Base-by-base conservation (phyloP, 1,140 invertebrate genomes). In the Ceratina calcarata region DNA sequence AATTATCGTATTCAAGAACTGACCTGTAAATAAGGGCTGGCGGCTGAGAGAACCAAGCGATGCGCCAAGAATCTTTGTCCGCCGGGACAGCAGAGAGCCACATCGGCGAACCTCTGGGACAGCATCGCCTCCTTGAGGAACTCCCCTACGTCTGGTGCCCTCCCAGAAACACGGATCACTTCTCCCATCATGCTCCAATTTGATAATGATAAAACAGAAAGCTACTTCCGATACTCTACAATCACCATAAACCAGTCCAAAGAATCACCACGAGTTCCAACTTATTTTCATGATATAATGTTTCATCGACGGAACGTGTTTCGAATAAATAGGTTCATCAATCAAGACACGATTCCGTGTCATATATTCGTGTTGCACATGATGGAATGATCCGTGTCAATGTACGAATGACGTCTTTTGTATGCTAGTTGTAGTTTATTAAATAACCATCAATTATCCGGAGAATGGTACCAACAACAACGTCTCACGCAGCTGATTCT, bases 41-140 rank as follows among this genome's bases (percentile, higher is more conserved):
- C 90, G 0, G 91, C 91, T 0, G 91, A 92, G 0, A 92, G 81
- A 6, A 92, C 91, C 20, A 92, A 64, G 0, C 91, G 87, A 81
- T 92, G 91, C 3, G 91, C 95, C 15, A 91, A 67, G 75, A 92
- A 92, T 65, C 82, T 89, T n/a, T 91, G 88, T 2, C 89, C 90
- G 13, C 89, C 90, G 1, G 89, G 88, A 68, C 91, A 91, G 69
- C 91, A 92, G 22, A 92, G 85, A 4, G 85, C 87, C 24, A 91
- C 91, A 60, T 92, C 91, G n/a, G 91, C 90, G 80, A 91, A 92
- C 58, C 83, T 88, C 72, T 90, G 91, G 8, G 91, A 89, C 22
- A 90, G 37, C 87, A 91, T 91, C 8, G 89, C 86, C 60, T 91
- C 90, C 68, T 84, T 86, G 15, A 92, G 74, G 51, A 91, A 89